A percentile compares a stretch with the other conserved stretches of the same genome.
Conservation (phyloP, 2,888 invertebrate genomes). For the Embidobia sp. region DNA sequence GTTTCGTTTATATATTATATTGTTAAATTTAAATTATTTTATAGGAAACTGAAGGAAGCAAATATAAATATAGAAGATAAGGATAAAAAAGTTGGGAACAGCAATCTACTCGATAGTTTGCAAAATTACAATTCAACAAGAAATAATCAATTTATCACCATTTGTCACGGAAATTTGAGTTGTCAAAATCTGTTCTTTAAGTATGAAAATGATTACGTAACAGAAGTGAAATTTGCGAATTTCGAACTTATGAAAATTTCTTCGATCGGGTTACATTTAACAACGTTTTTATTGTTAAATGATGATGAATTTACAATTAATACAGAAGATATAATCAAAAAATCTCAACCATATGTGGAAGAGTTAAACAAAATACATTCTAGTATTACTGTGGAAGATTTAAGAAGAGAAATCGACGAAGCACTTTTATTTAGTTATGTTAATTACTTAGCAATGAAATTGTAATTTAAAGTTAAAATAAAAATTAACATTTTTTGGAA, state of each 20-base stretch:
- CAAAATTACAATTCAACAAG: slow-evolving; percentile 24
- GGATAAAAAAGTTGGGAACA: slow-evolving; percentile 34
- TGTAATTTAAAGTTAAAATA: slow-evolving; percentile 3
- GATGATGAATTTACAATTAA: background rate
- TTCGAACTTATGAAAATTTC: slow-evolving; percentile 75
- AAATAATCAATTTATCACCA: slow-evolving; percentile 7
- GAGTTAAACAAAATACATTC: slow-evolving; percentile 25
- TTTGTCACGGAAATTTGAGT: slow-evolving; percentile 62
- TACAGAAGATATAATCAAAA: slow-evolving; percentile 2
- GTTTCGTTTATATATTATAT: no score
- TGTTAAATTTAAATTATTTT: slow-evolving; percentile 32
- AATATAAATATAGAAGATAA: slow-evolving; percentile 49
- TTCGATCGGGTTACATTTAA: slow-evolving; percentile 73
- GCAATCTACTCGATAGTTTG: slow-evolving; percentile 51
- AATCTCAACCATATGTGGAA: slow-evolving; percentile 26
- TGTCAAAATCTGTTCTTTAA: slow-evolving; percentile 53
- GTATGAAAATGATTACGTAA: slow-evolving; percentile 40
- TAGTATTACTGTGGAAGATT: slow-evolving; percentile 1
- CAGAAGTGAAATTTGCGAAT: slow-evolving; percentile 72
- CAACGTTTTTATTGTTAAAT: slow-evolving; percentile 64
- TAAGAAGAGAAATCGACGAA: slow-evolving; percentile 9
- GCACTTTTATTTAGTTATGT: slow-evolving; percentile 11
- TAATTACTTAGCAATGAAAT: slow-evolving; percentile 1
- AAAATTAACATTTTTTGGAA: no score
- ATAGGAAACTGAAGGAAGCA: slow-evolving; percentile 48